These are phyloP conservation scores for Eufriesea mexicana DNA, from an alignment of 1,140 invertebrate genomes.

Conservation along the genomic window DNA sequence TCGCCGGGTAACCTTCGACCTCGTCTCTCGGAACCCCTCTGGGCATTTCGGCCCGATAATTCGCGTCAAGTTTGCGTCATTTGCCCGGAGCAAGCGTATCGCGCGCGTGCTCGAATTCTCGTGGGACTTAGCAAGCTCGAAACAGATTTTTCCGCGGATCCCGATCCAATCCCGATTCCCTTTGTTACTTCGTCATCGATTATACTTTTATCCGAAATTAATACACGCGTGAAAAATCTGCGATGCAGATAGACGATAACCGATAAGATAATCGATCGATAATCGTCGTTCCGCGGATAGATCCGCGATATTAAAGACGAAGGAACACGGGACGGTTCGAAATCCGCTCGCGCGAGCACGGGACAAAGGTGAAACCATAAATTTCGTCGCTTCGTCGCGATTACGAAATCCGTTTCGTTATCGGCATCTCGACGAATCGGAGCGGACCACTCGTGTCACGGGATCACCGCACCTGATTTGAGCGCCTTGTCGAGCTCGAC, in stretches of 20 bases:
- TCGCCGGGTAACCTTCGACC: neutral
- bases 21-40: neutral
- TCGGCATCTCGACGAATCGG: neutral
- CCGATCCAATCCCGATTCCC: too few relatives aligned
- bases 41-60: neutral
- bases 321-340: too few relatives aligned
- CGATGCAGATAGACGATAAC: too few relatives aligned
- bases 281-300: too few relatives aligned
- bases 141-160: too few relatives aligned
- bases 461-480: constrained; percentile 76
- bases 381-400: neutral
- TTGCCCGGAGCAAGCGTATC: neutral
- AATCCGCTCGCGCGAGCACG: too few relatives aligned
- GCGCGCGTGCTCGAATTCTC: neutral
- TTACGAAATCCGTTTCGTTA: neutral
- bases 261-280: too few relatives aligned
- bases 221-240: neutral
- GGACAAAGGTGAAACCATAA: too few relatives aligned
- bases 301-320: too few relatives aligned
- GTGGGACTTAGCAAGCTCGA: too few relatives aligned
- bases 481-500: constrained; percentile 85
- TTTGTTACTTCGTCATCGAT: neutral
- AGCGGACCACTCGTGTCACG: neutral
- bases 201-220: neutral
- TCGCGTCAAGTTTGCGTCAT: neutral